Conservation (phyloP, 64 coral and sea anemone genomes). For the Trachythela sp. region DNA sequence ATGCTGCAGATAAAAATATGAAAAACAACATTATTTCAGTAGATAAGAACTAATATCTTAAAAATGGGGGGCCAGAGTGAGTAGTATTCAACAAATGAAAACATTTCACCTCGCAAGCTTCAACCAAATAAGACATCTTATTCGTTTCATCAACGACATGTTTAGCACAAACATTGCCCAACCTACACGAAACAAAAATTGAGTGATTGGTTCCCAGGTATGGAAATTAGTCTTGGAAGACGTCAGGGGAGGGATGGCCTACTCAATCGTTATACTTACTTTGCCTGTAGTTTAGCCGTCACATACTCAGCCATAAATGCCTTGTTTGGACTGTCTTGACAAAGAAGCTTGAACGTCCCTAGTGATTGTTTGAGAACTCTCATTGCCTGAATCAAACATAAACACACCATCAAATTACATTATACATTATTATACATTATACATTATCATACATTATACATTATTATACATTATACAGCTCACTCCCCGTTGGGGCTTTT, state of each 20-base stretch:
- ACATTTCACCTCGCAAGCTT: conserved; percentile 65
- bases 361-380: conserved; percentile 52
- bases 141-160: conserved; percentile 45
- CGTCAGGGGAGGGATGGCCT: too few species aligned
- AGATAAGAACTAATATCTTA: not conserved
- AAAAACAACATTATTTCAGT: not conserved
- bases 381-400: conserved; percentile 49
- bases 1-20: conserved; percentile 47
- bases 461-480: too few species aligned
- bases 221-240: too few species aligned
- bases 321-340: conserved; percentile 81
- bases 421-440: too few species aligned
- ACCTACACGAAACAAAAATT: conserved; percentile 27
- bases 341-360: conserved; percentile 54
- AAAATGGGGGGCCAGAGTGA: too few species aligned
- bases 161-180: conserved; percentile 63
- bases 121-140: conserved; percentile 42
- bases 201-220: too few species aligned
- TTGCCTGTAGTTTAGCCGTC: conserved; percentile 68
- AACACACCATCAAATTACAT: not conserved
- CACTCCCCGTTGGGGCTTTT: too few species aligned
- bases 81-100: too few species aligned
- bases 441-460: too few species aligned
- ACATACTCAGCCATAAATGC: conserved; percentile 87
- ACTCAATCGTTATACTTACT: conserved; percentile 40